Percentiles rank a stretch among this genome's conserved stretches.
Conservation (phyloP, 2,797 vertebrate species). For the Enteromius trimaculatus region DNA sequence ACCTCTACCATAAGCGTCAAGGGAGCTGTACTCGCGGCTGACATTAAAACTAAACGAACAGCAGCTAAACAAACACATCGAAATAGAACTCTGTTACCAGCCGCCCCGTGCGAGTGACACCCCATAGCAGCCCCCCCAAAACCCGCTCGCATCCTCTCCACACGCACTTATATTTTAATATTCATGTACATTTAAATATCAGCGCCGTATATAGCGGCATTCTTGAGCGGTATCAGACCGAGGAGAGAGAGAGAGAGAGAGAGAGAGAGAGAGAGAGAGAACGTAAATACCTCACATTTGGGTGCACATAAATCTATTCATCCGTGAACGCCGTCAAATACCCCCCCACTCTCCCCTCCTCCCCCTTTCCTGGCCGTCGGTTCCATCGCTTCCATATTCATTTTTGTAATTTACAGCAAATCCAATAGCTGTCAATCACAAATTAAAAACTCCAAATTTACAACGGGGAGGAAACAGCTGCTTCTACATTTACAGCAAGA, state of each 20-base stretch:
- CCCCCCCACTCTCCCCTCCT: conserved; percentile 11
- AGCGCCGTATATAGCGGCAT: conserved; percentile 60
- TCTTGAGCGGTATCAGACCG: conserved; percentile 64
- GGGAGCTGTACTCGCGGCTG: conserved; percentile 71
- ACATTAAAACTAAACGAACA: conserved; percentile 81
- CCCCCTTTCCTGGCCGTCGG: conserved; percentile 47
- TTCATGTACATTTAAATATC: conserved; percentile 78
- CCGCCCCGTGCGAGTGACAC: neutral
- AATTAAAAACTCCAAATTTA: conserved; percentile 75
- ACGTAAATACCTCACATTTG: conserved; percentile 72
- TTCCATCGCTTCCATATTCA: conserved; percentile 81
- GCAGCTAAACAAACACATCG: conserved; percentile 74
- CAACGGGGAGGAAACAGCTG: conserved; percentile 79
- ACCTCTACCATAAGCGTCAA: conserved; percentile 71
- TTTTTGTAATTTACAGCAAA: conserved; percentile 85
- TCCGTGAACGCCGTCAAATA: conserved; percentile 65
- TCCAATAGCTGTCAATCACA: conserved; percentile 83
- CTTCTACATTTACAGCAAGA: conserved; percentile 81
- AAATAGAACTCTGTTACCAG: conserved; percentile 69
- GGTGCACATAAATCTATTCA: conserved; percentile 72
- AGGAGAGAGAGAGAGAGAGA: conserved; percentile 56
- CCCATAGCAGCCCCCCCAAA: neutral
- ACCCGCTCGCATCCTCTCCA: conserved; percentile 44
- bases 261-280: conserved; percentile 67
- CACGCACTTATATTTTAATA: conserved; percentile 64